Evolutionary conservation across 2,888 invertebrate species (phyloP).

Genomic region (Conomelus anceps): DNA sequence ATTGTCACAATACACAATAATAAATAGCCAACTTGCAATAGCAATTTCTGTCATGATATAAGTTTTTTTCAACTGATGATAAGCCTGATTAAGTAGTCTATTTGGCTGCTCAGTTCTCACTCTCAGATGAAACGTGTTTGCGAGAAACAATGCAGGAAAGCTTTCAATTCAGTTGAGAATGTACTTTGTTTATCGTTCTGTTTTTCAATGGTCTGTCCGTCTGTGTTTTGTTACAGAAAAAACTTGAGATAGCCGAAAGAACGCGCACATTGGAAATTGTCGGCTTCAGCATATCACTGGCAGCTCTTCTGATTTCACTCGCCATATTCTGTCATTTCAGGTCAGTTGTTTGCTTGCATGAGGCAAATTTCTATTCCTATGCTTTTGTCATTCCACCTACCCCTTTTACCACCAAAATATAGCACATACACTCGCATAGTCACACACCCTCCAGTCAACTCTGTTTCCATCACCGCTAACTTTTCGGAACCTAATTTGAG

Average conservation of each 20-base stretch:
- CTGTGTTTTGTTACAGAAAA: slow-evolving; percentile 41
- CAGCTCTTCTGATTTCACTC: slow-evolving; percentile 67
- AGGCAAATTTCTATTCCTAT: background rate
- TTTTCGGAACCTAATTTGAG: background rate
- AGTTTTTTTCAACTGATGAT: background rate
- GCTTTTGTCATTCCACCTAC: background rate
- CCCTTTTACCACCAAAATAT: background rate
- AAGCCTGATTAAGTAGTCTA: background rate
- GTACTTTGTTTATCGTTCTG: background rate
- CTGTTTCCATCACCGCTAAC: background rate
- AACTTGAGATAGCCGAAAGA: slow-evolving; percentile 42
- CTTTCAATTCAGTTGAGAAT: background rate
- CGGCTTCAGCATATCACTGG: slow-evolving; percentile 71
- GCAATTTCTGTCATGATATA: background rate
- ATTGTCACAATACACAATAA: too few relatives aligned
- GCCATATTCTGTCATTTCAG: slow-evolving; percentile 75
- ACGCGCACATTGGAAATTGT: slow-evolving; percentile 70
- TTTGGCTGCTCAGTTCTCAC: too few relatives aligned
- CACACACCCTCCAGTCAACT: too few relatives aligned
- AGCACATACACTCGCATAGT: background rate
- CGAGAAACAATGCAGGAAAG: background rate
- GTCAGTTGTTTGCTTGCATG: slow-evolving; percentile 45
- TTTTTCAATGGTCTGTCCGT: background rate
- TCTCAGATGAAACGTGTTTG: background rate
- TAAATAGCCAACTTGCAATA: background rate